phyloP scores from a whole-genome alignment of 1,140 invertebrate genomes.

The Anagrus nilaparvatae region DNA sequence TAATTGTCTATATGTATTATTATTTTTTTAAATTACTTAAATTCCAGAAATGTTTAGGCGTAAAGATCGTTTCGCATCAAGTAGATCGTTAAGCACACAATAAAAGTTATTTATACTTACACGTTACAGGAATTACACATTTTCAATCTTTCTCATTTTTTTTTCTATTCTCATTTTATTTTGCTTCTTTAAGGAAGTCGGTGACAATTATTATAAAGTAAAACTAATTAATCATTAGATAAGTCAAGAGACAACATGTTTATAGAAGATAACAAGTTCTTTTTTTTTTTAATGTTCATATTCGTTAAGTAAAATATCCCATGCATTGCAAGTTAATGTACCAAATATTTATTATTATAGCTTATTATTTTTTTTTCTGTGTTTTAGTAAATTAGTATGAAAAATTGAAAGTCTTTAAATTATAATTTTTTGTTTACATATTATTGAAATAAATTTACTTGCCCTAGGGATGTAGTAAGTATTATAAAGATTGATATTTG shows the following conservation, averaged over 20 bases:
- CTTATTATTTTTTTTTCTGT: no score
- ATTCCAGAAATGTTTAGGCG: constrained; percentile 15
- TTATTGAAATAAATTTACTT: constrained; percentile 18
- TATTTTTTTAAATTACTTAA: no score
- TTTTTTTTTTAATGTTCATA: not conserved
- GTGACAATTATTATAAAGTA: constrained; percentile 25
- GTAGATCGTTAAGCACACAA: constrained; percentile 18
- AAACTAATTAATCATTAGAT: constrained; percentile 4
- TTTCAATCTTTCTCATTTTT: no score
- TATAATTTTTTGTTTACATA: no score
- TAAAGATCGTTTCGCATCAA: constrained; percentile 23
- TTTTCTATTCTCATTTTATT: constrained; percentile 15
- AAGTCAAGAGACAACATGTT: not conserved
- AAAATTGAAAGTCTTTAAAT: no score
- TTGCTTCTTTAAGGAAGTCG: constrained; percentile 22
- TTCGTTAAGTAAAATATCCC: no score
- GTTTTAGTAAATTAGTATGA: no score
- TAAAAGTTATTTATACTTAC: no score
- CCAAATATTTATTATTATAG: no score
- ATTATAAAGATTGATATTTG: constrained; percentile 16
- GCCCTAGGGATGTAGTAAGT: constrained; percentile 14
- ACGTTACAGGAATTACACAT: no score
- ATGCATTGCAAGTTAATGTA: no score
- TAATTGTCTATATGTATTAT: no score
- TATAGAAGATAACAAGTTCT: not conserved